A percentile compares a stretch with the other conserved stretches of the same genome.
These are phyloP conservation scores for Tethea ocularis DNA, from an alignment of 2,888 invertebrate species.

Conservation along the genomic window DNA sequence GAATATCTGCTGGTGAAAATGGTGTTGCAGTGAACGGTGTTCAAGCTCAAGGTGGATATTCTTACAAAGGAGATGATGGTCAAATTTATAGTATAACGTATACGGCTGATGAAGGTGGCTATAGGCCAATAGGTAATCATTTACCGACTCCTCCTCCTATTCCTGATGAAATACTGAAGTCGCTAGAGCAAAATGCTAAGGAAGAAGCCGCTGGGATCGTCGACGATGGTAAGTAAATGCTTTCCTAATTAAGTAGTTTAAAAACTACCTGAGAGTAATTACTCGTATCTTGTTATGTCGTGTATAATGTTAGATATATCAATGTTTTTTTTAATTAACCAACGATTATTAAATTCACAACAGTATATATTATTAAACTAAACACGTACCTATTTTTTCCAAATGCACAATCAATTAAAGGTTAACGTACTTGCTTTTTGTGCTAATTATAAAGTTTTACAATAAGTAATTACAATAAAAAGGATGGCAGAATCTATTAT, in stretches of 20 bases:
- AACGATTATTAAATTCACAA: no score
- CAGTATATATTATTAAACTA: no score
- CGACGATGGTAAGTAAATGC: slow-evolving; percentile 66
- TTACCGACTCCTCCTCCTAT: slow-evolving; percentile 72
- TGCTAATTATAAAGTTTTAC: no score
- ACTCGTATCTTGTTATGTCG: no score
- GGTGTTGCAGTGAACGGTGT: slow-evolving; percentile 61
- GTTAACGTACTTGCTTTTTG: no score
- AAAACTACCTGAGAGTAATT: no score
- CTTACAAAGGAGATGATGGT: slow-evolving; percentile 71
- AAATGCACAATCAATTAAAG: no score
- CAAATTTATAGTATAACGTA: slow-evolving; percentile 69
- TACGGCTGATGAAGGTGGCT: slow-evolving; percentile 68
- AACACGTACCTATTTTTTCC: no score
- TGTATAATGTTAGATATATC: no score
- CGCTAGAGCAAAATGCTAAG: slow-evolving; percentile 66
- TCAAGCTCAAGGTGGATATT: slow-evolving; percentile 65
- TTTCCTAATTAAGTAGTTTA: slow-evolving; percentile 6
- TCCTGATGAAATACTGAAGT: slow-evolving; percentile 63
- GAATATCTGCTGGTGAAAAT: slow-evolving; percentile 64
- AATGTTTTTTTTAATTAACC: no score
- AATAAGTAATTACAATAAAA: no score
- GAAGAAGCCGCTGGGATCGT: slow-evolving; percentile 69
- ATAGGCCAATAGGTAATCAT: slow-evolving; percentile 64
- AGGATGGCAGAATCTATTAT: no score